phyloP scores from a whole-genome alignment of 1,140 invertebrate genomes.

The Monomorium pharaonis region DNA sequence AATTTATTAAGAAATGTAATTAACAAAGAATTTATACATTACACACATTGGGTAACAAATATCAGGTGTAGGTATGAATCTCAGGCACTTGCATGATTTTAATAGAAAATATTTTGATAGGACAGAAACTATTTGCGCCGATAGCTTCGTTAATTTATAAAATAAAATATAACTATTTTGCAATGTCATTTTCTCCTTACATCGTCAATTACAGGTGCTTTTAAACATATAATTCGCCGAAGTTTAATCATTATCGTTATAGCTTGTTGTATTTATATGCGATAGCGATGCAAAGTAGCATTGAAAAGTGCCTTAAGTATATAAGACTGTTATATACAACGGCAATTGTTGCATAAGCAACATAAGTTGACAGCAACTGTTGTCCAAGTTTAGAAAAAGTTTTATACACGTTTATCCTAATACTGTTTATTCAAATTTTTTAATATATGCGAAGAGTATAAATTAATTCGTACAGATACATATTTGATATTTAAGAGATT shows the following conservation, averaged over 20 bases:
- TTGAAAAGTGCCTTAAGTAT: conserved; percentile 44
- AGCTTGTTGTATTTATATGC: conserved; percentile 1
- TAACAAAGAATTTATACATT: conserved; percentile 2
- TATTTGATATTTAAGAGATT: not conserved
- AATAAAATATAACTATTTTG: not conserved
- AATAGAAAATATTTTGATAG: conserved; percentile 18
- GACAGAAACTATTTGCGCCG: not conserved
- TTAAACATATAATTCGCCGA: conserved; percentile 1
- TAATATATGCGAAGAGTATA: not conserved
- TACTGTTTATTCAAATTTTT: not conserved
- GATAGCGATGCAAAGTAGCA: not conserved
- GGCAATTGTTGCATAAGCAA: too few relatives aligned
- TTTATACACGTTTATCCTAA: not conserved
- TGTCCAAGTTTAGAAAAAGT: not conserved
- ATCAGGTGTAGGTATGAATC: not conserved
- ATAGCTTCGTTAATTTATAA: conserved; percentile 3
- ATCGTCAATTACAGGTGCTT: conserved; percentile 44
- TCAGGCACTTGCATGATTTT: not conserved
- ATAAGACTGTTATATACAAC: conserved; percentile 3
- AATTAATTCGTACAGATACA: not conserved
- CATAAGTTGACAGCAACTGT: too few relatives aligned
- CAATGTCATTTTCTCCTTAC: conserved; percentile 4
- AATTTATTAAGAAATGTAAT: conserved; percentile 4
- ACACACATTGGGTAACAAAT: not conserved
- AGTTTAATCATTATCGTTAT: conserved; percentile 25